Evolutionary conservation across 2,888 invertebrate genomes (phyloP).

Genomic region (Silvanus unidentatus): DNA sequence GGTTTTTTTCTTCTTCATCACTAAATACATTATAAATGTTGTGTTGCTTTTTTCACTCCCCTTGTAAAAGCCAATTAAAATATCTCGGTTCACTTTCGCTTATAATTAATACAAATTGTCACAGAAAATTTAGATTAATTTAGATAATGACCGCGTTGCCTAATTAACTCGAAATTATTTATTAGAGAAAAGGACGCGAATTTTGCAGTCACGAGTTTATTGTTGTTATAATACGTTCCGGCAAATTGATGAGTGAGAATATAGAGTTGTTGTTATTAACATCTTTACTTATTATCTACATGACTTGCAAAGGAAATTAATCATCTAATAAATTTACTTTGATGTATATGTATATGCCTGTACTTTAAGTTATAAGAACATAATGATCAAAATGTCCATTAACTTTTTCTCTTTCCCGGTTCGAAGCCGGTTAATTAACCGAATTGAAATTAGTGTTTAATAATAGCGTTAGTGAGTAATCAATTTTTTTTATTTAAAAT

Average conservation of each 20-base stretch:
- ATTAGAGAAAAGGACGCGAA: too few species aligned
- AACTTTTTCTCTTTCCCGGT: too few species aligned
- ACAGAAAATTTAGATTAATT: slow-evolving; percentile 27
- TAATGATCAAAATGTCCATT: too few species aligned
- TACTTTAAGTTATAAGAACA: too few species aligned
- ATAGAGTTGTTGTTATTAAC: slow-evolving; percentile 20
- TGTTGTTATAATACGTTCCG: too few species aligned
- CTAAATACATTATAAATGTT: too few species aligned
- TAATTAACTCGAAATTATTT: slow-evolving; percentile 10
- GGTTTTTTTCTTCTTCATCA: not conserved
- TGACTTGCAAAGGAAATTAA: slow-evolving; percentile 24
- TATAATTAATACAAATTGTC: slow-evolving; percentile 42
- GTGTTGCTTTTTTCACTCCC: too few species aligned
- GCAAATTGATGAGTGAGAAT: slow-evolving; percentile 8
- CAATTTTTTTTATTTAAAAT: too few species aligned
- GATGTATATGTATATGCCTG: not conserved
- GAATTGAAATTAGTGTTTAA: too few species aligned
- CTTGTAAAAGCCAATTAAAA: slow-evolving; percentile 32
- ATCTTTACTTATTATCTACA: slow-evolving; percentile 25
- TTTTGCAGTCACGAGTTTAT: slow-evolving; percentile 3
- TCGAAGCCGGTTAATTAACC: too few species aligned
- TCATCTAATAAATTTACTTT: slow-evolving; percentile 22
- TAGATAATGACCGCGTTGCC: slow-evolving; percentile 25
- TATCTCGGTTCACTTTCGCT: slow-evolving; percentile 34
- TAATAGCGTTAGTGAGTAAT: too few species aligned